A percentile compares a stretch with the other conserved stretches of the same genome.
These are phyloP conservation scores for Callosobruchus maculatus DNA, from an alignment of 2,888 invertebrate genomes.

Conservation along the genomic window DNA sequence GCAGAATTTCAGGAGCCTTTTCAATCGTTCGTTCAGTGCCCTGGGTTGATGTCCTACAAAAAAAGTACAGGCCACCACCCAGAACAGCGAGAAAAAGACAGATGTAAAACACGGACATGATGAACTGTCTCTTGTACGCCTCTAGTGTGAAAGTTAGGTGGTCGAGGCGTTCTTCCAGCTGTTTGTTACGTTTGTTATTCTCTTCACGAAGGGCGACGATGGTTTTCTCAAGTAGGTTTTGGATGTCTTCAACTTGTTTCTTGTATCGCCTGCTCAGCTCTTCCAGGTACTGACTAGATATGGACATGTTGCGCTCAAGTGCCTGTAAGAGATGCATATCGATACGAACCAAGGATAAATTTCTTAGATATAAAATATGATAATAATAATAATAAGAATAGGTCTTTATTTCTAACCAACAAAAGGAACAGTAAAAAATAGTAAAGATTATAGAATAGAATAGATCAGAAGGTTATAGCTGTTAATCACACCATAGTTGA, in stretches of 20 bases:
- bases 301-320: conserved; percentile 93
- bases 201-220: conserved; percentile 70
- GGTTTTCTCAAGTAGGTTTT: conserved; percentile 77
- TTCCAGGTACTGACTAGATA: conserved; percentile 94
- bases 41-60: conserved; percentile 36
- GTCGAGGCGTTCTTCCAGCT: conserved; percentile 58
- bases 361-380: too few relatives aligned
- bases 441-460: too few relatives aligned
- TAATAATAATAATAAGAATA: too few relatives aligned
- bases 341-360: too few relatives aligned
- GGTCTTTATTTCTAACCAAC: too few relatives aligned
- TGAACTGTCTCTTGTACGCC: conserved; percentile 58
- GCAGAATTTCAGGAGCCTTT: conserved; percentile 47
- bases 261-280: conserved; percentile 93
- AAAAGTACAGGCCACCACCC: conserved; percentile 52
- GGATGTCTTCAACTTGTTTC: conserved; percentile 94
- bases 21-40: background rate
- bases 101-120: conserved; percentile 59
- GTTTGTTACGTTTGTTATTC: conserved; percentile 73
- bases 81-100: conserved; percentile 52
- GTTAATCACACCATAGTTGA: too few relatives aligned
- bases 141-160: conserved; percentile 61
- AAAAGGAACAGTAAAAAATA: too few relatives aligned
- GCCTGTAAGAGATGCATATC: conserved; percentile 53
- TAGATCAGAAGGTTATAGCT: too few relatives aligned